These are phyloP conservation scores for Zhuqinia jingwanae DNA, from an alignment of 2,888 invertebrate genomes.

Conservation along the genomic window DNA sequence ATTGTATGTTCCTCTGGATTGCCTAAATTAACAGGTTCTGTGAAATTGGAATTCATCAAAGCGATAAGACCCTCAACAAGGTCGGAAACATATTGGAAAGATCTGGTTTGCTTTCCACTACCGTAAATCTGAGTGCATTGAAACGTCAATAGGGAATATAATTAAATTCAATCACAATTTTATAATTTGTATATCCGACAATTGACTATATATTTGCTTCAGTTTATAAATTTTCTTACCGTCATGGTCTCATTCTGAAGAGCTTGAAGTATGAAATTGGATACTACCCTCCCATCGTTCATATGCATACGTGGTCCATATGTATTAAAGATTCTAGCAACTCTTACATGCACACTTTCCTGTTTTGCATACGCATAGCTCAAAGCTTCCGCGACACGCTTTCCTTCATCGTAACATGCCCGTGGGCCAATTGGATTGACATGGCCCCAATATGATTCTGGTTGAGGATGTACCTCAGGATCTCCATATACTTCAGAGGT, in stretches of 20 bases:
- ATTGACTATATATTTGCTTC: not conserved
- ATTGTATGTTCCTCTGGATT: slow-evolving; percentile 99
- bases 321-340: slow-evolving; percentile 99
- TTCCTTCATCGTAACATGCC: slow-evolving; percentile 99
- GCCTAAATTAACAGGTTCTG: slow-evolving; percentile 96
- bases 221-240: slow-evolving; percentile 83
- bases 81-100: slow-evolving; percentile 99
- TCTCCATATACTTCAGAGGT: slow-evolving; percentile 99
- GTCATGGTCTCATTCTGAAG: slow-evolving; percentile 97
- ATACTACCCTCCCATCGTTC: slow-evolving; percentile 98
- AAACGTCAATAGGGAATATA: slow-evolving; percentile 35
- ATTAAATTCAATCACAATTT: too few relatives aligned
- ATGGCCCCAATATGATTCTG: slow-evolving; percentile 99
- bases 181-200: too few relatives aligned
- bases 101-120: slow-evolving; percentile 94
- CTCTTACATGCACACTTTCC: slow-evolving; percentile 96
- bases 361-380: slow-evolving; percentile 98
- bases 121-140: slow-evolving; percentile 87
- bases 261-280: slow-evolving; percentile 98
- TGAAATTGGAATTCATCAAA: slow-evolving; percentile 96
- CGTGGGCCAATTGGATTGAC: slow-evolving; percentile 94
- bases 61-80: slow-evolving; percentile 95
- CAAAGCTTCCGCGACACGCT: slow-evolving; percentile 97
- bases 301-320: slow-evolving; percentile 99
- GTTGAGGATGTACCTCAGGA: slow-evolving; percentile 98